Percentiles rank a stretch among this genome's conserved stretches.
phyloP scores from a whole-genome alignment of 2,113 vertebrate genomes.

The Callithrix jacchus region DNA sequence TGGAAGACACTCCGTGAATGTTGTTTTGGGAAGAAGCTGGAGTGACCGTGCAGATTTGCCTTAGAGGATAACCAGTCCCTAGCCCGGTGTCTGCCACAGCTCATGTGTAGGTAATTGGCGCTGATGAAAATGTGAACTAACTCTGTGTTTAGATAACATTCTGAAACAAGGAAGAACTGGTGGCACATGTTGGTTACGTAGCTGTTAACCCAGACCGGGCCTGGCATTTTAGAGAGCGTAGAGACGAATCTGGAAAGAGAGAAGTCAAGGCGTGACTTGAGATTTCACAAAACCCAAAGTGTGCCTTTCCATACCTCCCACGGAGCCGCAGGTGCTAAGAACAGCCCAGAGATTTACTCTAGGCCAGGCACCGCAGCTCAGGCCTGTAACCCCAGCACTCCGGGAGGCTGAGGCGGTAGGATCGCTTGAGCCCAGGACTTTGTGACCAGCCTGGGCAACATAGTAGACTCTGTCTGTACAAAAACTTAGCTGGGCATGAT shows the following conservation, averaged over 20 bases:
- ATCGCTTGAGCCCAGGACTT: too few species aligned
- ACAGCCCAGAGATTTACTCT: not conserved
- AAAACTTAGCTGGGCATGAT: too few species aligned
- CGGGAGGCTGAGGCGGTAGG: too few species aligned
- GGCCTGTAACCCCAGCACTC: too few species aligned
- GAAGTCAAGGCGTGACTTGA: not conserved
- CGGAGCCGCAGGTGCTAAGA: not conserved
- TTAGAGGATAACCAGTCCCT: not conserved
- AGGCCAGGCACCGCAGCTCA: too few species aligned
- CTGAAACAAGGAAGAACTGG: not conserved
- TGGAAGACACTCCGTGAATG: not conserved
- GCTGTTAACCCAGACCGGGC: not conserved
- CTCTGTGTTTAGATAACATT: not conserved
- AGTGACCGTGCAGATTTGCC: not conserved
- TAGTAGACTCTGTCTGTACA: too few species aligned
- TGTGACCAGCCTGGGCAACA: too few species aligned
- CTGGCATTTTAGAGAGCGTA: not conserved
- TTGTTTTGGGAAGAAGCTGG: not conserved
- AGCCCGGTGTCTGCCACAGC: not conserved
- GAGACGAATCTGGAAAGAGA: not conserved
- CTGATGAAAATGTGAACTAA: not conserved
- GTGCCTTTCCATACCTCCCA: not conserved
- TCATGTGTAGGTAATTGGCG: fast-evolving
- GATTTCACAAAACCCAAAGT: not conserved
- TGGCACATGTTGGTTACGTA: not conserved